Conservation (phyloP, 2,888 invertebrate genomes). For the Andrena flavipes region DNA sequence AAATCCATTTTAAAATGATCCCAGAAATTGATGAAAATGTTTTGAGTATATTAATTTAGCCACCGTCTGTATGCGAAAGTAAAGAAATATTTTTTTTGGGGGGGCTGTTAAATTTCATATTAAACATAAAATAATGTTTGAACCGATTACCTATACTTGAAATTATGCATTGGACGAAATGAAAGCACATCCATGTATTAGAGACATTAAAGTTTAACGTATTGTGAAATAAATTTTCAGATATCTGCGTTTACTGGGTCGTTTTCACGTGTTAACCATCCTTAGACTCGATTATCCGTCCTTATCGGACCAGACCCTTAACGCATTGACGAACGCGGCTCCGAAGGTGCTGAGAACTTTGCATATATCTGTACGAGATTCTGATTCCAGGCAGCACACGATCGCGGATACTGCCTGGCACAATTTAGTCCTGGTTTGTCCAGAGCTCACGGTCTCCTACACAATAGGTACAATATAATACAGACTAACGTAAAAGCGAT, state of each 20-base stretch:
- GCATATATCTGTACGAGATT: constrained; percentile 84
- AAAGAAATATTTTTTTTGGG: no score
- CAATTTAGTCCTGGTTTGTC: constrained; percentile 82
- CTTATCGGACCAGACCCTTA: constrained; percentile 83
- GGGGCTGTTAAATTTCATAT: no score
- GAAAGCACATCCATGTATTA: no score
- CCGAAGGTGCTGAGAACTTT: constrained; percentile 80
- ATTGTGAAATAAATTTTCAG: constrained; percentile 76
- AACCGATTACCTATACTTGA: not conserved
- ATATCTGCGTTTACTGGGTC: constrained; percentile 81
- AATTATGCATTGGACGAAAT: not conserved
- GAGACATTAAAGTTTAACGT: constrained; percentile 24
- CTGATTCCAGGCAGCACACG: constrained; percentile 83
- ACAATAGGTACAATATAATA: constrained; percentile 77
- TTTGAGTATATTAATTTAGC: no score
- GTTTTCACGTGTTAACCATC: constrained; percentile 81
- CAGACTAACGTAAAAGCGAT: constrained; percentile 32
- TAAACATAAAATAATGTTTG: no score
- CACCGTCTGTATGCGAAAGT: no score
- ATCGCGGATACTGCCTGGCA: constrained; percentile 84
- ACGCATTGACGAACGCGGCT: constrained; percentile 83
- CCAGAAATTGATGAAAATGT: no score
- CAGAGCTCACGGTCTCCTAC: constrained; percentile 83
- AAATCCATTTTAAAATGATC: no score
- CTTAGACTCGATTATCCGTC: constrained; percentile 85